These are phyloP conservation scores for Drosophila mojavensis DNA, from an alignment of 1,140 invertebrate species.

Conservation along the genomic window DNA sequence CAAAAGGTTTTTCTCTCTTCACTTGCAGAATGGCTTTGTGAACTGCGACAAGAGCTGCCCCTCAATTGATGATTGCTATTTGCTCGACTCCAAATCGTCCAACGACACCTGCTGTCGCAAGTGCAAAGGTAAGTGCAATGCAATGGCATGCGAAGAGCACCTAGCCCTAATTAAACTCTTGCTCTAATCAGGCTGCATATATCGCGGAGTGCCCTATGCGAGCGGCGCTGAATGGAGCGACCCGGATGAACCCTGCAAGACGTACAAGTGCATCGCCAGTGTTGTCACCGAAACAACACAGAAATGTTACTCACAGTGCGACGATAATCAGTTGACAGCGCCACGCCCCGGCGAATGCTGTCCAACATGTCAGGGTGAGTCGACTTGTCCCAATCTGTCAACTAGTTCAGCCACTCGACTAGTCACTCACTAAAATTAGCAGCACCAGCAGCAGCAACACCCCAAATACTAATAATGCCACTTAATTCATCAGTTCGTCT, in stretches of 20 bases:
- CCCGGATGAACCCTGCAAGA: slow-evolving; percentile 88
- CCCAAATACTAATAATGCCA: slow-evolving; percentile 53
- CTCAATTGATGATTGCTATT: slow-evolving; percentile 88
- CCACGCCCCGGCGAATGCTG: slow-evolving; percentile 91
- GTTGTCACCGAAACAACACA: slow-evolving; percentile 91
- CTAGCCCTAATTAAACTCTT: background rate
- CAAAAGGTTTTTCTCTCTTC: slow-evolving; percentile 1
- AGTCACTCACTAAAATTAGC: slow-evolving; percentile 74
- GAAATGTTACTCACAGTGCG: slow-evolving; percentile 92
- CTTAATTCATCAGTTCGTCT: slow-evolving; percentile 52
- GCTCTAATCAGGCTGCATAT: slow-evolving; percentile 88
- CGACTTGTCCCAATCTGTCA: slow-evolving; percentile 14
- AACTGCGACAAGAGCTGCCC: slow-evolving; percentile 89
- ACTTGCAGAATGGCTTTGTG: slow-evolving; percentile 89
- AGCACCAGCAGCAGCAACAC: slow-evolving; percentile 22
- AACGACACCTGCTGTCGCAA: slow-evolving; percentile 87
- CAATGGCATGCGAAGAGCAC: background rate
- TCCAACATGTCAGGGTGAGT: slow-evolving; percentile 90
- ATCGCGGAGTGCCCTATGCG: slow-evolving; percentile 88
- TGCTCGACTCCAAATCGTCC: slow-evolving; percentile 85
- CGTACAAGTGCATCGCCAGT: slow-evolving; percentile 91
- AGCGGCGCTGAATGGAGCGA: slow-evolving; percentile 92
- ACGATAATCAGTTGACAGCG: slow-evolving; percentile 87
- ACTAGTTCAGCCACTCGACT: slow-evolving; percentile 26
- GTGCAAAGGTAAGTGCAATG: slow-evolving; percentile 87